Conservation (phyloP, 2,797 vertebrate genomes). For the Orientallactaga sibirica region DNA sequence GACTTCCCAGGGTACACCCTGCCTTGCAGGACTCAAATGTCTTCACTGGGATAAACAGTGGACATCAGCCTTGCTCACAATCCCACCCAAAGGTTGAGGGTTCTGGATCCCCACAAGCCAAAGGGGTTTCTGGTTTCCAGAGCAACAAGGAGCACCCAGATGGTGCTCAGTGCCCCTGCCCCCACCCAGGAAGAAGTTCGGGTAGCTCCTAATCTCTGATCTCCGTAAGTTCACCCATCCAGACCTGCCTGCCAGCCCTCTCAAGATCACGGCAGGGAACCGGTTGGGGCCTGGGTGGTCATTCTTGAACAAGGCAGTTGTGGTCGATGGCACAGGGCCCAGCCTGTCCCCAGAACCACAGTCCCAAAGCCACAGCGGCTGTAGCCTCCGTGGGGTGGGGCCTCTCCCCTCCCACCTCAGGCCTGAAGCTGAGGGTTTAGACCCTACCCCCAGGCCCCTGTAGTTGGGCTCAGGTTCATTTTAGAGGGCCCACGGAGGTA, state of each 20-base stretch:
- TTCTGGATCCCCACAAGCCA: background rate
- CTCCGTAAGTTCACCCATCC: background rate
- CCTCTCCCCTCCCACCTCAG: background rate
- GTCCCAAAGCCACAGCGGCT: background rate
- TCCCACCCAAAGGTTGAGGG: background rate
- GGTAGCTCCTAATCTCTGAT: background rate
- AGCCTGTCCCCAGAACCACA: background rate
- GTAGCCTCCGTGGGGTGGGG: background rate
- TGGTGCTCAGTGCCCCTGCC: background rate
- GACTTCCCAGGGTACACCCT: too few species aligned
- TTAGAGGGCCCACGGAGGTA: background rate
- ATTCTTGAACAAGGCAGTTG: constrained; percentile 58
- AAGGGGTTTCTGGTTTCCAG: background rate
- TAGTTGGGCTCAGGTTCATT: fast-evolving
- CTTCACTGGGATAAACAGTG: background rate
- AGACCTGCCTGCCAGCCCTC: background rate
- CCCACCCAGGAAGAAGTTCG: constrained; percentile 7
- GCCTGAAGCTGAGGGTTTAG: background rate
- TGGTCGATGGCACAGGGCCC: background rate
- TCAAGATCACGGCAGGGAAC: constrained; percentile 63
- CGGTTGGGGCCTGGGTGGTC: background rate
- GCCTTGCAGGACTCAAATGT: background rate
- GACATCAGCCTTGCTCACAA: too few species aligned
- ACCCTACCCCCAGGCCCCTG: too few species aligned
- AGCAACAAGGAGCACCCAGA: background rate